Percentiles rank a stretch among this genome's conserved stretches.
Evolutionary conservation across 2,113 vertebrate genomes (phyloP).

Genomic region (Tapirus terrestris): DNA sequence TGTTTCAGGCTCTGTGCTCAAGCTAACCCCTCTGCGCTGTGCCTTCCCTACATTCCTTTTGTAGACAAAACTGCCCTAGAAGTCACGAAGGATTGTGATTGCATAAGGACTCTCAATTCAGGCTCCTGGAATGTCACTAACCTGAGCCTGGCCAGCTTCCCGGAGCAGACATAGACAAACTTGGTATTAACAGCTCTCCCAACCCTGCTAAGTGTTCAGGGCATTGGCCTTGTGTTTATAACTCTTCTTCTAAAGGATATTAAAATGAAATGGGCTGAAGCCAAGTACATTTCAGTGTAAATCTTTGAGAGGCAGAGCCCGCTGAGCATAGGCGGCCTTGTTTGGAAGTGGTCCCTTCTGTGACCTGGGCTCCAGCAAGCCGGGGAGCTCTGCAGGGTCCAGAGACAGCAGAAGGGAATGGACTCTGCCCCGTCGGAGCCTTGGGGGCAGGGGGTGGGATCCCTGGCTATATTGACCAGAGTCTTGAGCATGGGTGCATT

Average conservation of each 20-base stretch:
- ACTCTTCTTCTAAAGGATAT: constrained; percentile 82
- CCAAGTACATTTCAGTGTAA: constrained; percentile 82
- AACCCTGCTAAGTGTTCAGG: constrained; percentile 69
- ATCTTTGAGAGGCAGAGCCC: constrained; percentile 78
- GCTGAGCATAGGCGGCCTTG: constrained; percentile 83
- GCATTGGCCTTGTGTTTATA: constrained; percentile 82
- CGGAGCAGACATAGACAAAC: constrained; percentile 74
- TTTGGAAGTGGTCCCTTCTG: constrained; percentile 87
- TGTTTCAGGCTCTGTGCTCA: not conserved
- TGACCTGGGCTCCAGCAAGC: not conserved
- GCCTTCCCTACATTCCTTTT: constrained; percentile 43
- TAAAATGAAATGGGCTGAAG: constrained; percentile 76
- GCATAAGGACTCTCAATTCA: constrained; percentile 53
- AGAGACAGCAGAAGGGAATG: rapidly evolving
- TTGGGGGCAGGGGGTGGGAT: not conserved
- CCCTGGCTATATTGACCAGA: not conserved
- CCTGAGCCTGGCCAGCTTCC: constrained; percentile 56
- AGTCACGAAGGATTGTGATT: constrained; percentile 30
- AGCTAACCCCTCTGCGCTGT: not conserved
- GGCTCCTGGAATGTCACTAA: constrained; percentile 66
- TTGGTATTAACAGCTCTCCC: constrained; percentile 72
- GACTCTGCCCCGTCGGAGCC: not conserved
- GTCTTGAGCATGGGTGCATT: rapidly evolving
- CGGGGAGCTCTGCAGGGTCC: not conserved
- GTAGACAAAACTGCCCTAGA: constrained; percentile 61